Evolutionary conservation across 2,888 invertebrate genomes (phyloP).

Genomic region (Ctena decussata): DNA sequence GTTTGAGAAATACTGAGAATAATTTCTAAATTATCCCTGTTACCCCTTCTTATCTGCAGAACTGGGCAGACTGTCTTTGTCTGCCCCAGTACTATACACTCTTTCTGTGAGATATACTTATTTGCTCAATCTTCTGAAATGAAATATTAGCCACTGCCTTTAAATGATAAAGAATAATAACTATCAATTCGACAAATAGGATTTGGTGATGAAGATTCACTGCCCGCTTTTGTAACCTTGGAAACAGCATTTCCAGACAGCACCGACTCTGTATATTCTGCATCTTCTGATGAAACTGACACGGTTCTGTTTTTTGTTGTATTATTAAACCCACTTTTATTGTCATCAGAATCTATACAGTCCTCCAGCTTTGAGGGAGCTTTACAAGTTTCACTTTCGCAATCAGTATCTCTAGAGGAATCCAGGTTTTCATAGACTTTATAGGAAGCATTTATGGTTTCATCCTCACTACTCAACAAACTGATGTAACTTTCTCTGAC

Average conservation of each 20-base stretch:
- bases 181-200: background rate
- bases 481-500: background rate
- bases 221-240: background rate
- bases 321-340: background rate
- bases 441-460: background rate
- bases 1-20: too few relatives aligned
- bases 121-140: too few relatives aligned
- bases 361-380: too few relatives aligned
- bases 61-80: too few relatives aligned
- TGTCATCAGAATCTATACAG: background rate
- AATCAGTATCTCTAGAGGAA: too few relatives aligned
- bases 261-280: background rate
- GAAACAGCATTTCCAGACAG: background rate
- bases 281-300: background rate
- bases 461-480: background rate
- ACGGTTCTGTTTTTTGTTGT: background rate
- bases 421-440: background rate
- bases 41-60: too few relatives aligned
- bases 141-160: too few relatives aligned
- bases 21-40: too few relatives aligned
- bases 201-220: background rate
- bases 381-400: too few relatives aligned
- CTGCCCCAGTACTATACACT: too few relatives aligned
- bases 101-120: too few relatives aligned
- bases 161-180: background rate